phyloP scores from a whole-genome alignment of 1,140 invertebrate genomes.

The Diuraphis noxia region DNA sequence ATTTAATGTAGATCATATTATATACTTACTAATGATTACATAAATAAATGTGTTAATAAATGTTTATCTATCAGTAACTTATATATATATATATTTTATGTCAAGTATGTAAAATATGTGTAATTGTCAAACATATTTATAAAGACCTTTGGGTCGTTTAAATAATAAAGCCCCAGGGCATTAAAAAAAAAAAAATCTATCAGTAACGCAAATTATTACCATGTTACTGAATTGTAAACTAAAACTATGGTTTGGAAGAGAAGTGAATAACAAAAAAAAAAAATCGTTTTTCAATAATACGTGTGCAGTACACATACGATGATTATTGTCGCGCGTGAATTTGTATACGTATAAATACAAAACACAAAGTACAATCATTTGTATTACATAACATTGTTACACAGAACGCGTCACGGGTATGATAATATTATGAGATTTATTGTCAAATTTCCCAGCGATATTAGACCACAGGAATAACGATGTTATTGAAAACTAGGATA shows the following conservation, averaged over 20 bases:
- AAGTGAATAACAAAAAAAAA: not conserved
- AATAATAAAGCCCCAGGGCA: too few relatives aligned
- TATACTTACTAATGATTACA: too few relatives aligned
- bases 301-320: not conserved
- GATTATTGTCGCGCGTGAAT: not conserved
- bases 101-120: too few relatives aligned
- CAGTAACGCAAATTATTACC: too few relatives aligned
- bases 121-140: too few relatives aligned
- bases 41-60: too few relatives aligned
- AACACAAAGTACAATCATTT: not conserved
- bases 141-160: too few relatives aligned
- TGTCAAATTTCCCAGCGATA: not conserved
- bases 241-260: not conserved
- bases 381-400: not conserved
- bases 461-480: not conserved
- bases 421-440: not conserved
- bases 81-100: too few relatives aligned
- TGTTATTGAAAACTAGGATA: not conserved
- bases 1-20: too few relatives aligned
- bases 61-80: too few relatives aligned
- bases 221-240: not conserved
- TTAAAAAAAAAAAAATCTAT: too few relatives aligned
- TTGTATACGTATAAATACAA: not conserved
- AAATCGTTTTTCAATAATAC: constrained; percentile 9
- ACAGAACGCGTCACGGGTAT: not conserved